Evolutionary conservation across 2,888 invertebrate species (phyloP), one percentile per base, ranked within the genome.

Genomic region (Stenodera caucasica): DNA sequence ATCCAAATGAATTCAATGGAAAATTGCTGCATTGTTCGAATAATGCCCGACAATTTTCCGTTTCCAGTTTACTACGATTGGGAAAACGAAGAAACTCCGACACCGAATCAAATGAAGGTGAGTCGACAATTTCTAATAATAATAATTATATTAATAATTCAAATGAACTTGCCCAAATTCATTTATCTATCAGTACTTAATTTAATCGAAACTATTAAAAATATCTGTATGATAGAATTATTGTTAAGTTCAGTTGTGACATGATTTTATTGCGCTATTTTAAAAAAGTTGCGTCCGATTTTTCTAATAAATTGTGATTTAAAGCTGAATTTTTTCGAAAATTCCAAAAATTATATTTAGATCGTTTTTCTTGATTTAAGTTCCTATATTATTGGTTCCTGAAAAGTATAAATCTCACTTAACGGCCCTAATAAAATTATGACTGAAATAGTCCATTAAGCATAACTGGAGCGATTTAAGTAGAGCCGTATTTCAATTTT

Each of bases 31-130:
- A 71, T 66, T 70, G 71, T 62, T 68, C 75, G 8, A 71, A 74
- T 49, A 80, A 80, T 64, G 71, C 77, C 12, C 71, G 75, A 63
- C 79, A 80, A 66, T 81, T 80, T 74, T 79, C 80, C 40, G 81
- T 81, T 61, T 79, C 73, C 65, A 81, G 77, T 71, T 72, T 81
- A 58, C 70, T 80, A 61, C 72, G 77, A 66, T 66, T 80, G 57
- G 75, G 75, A 56, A 78, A 78, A 65, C 70, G 76, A 62, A 65
- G 70, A 45, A 66, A 62, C 63, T 73, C 76, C 9, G 76, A 77
- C 58, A 68, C 66, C 12, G 77, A 77, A 64, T 73, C 68, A 11
- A 70, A 74, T 55, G 78, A 78, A 72, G 78, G 79, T 78, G 71
- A 71, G 70, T 67, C 64, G 14, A 11, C 6, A 26, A 32, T n/a